Base-by-base conservation (phyloP, 1,140 invertebrate genomes). In the Dolichoris vasculosae region DNA sequence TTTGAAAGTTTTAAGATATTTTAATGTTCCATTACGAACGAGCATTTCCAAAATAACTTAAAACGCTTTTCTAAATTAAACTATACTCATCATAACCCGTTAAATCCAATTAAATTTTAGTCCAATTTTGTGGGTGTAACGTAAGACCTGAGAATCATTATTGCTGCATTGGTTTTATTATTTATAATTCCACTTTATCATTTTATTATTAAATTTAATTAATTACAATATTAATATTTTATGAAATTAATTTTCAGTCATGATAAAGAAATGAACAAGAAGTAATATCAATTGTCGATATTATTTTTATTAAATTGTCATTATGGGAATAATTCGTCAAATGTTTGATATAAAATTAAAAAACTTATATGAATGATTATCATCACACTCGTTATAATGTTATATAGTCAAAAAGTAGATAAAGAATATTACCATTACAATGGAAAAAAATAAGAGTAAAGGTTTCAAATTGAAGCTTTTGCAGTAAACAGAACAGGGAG, bases 1-100 rank as follows among this genome's bases (percentile, higher is more conserved):
- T 73, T 35, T 55, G 46, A 69, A 73, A 59, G 35, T 32, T 85
- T 80, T 51, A 51, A 84, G 46, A 63, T 78, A 78, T 79, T 79
- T 78, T 85, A 75, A 63, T 59, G 67, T 76, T 83, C 38, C 51
- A 63, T 75, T 75, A 73, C 48, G 30, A 46, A 26, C 35, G 38
- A 80, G 4, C 26, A 38, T 83, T 75, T 83, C 48, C 26, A 83
- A 83, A 83, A 83, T 83, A 83, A 20, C 38, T 23, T 11, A 26
- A 82, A 82, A 73, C 26, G 67, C 32, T 73, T 73, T 82, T 63
- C 82, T 83, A 75, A 83, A 83, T 83, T 83, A 83, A 83, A 76
- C 20, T 82, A 6, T 40, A 55, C 76, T 82, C 46, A 82, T 59
- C 35, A 32, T 76, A 63, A 83, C 30, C 40, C n/a, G 17, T 55